These are phyloP conservation scores for Rhamphomyia laevipes DNA, from an alignment of 2,888 invertebrate genomes.

Conservation along the genomic window DNA sequence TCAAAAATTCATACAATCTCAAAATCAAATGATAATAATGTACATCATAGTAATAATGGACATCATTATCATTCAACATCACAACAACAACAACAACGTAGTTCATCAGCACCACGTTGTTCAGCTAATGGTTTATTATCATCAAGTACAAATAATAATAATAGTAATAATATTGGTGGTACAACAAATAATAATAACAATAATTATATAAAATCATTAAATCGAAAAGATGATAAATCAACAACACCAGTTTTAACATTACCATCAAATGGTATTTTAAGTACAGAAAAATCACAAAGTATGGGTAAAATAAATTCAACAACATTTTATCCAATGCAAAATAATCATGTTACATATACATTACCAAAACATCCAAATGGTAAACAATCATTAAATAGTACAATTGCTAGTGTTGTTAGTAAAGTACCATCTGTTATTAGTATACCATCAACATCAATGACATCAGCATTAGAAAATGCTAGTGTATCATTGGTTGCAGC, in stretches of 20 bases:
- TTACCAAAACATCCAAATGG: conserved; percentile 32
- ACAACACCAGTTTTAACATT: conserved; percentile 31
- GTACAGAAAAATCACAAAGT: conserved; percentile 14
- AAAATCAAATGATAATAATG: conserved; percentile 14
- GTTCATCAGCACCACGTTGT: conserved; percentile 9
- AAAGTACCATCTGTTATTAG: conserved; percentile 37
- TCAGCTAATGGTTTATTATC: neutral
- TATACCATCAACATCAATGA: conserved; percentile 26
- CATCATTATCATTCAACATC: conserved; percentile 8
- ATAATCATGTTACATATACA: conserved; percentile 34
- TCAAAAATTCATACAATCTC: conserved; percentile 19
- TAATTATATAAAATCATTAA: conserved; percentile 20
- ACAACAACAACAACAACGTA: conserved; percentile 5
- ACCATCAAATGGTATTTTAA: conserved; percentile 19
- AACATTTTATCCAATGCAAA: conserved; percentile 35
- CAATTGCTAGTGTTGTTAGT: conserved; percentile 36
- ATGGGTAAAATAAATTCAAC: conserved; percentile 33
- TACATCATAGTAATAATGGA: conserved; percentile 8
- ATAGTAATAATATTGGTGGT: no score
- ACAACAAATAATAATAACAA: no score
- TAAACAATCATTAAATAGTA: conserved; percentile 34
- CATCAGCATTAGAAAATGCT: conserved; percentile 3
- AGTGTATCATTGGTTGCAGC: conserved; percentile 1
- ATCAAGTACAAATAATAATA: neutral
- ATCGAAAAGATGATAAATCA: conserved; percentile 20